Conservation (phyloP, 1,140 invertebrate species). For the Hyphantria cunea region DNA sequence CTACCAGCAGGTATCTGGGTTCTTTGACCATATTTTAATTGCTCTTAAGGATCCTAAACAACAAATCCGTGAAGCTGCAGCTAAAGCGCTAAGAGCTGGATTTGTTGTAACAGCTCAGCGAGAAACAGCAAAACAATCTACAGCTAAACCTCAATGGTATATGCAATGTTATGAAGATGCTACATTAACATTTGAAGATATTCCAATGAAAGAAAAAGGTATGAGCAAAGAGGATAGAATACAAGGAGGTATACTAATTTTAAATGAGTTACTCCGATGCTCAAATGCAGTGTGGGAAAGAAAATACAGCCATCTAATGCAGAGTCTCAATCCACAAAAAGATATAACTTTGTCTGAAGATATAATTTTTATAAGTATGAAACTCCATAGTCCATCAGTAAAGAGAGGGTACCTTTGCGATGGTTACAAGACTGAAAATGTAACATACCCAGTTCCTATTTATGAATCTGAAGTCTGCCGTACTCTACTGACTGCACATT, state of each 20-base stretch:
- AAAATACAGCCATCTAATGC: constrained; percentile 88
- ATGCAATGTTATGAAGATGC: constrained; percentile 96
- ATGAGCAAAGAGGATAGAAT: constrained; percentile 94
- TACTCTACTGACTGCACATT: constrained; percentile 91
- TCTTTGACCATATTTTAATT: constrained; percentile 97
- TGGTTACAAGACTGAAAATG: constrained; percentile 74
- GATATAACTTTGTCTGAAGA: constrained; percentile 81
- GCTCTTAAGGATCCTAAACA: constrained; percentile 96
- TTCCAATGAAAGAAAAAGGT: constrained; percentile 87
- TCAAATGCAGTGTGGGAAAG: constrained; percentile 95
- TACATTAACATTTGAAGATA: constrained; percentile 89
- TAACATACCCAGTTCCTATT: constrained; percentile 80
- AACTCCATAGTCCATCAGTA: constrained; percentile 82
- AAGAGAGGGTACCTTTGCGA: constrained; percentile 81
- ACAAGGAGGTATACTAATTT: constrained; percentile 95
- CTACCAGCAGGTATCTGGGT: constrained; percentile 97
- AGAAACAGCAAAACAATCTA: constrained; percentile 94
- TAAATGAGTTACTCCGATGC: constrained; percentile 97
- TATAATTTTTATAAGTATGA: constrained; percentile 83
- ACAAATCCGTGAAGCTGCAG: constrained; percentile 95
- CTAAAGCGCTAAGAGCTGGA: constrained; percentile 95
- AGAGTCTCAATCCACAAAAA: constrained; percentile 73
- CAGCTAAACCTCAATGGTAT: constrained; percentile 94
- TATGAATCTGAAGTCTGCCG: constrained; percentile 95
- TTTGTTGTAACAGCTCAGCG: constrained; percentile 96